These are phyloP conservation scores for Panopea generosa DNA, from an alignment of 2,888 invertebrate species.

Conservation along the genomic window DNA sequence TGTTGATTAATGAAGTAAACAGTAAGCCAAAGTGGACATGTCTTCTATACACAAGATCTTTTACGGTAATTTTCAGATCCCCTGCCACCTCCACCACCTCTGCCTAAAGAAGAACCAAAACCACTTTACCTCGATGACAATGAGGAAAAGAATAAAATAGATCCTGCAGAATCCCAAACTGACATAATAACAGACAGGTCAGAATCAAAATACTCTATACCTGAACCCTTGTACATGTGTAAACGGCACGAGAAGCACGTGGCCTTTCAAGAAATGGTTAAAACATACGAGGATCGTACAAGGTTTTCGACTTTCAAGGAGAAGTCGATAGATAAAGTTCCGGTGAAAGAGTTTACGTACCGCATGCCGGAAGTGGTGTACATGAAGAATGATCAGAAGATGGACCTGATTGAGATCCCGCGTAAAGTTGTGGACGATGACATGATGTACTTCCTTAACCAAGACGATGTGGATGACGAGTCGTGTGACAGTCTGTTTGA, in stretches of 20 bases:
- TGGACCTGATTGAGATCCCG: constrained; percentile 56
- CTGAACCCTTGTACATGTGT: constrained; percentile 8
- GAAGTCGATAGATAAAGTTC: constrained; percentile 5
- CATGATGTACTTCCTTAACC: constrained; percentile 61
- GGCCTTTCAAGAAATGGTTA: constrained; percentile 8
- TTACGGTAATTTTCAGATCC: constrained; percentile 34
- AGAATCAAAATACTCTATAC: constrained; percentile 11
- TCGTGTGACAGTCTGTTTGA: constrained; percentile 47
- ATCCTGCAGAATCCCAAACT: constrained; percentile 10
- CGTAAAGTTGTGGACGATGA: constrained; percentile 53
- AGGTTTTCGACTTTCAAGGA: neutral
- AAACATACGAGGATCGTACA: neutral
- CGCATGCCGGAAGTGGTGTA: constrained; percentile 57
- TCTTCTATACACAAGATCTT: constrained; percentile 19
- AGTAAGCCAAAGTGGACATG: no score
- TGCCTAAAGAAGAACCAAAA: neutral
- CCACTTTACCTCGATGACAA: constrained; percentile 7
- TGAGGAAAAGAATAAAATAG: constrained; percentile 8
- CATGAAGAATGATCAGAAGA: constrained; percentile 62
- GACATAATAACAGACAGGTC: neutral
- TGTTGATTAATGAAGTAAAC: no score
- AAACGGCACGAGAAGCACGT: constrained; percentile 10
- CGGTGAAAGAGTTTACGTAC: constrained; percentile 51
- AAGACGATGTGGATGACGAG: constrained; percentile 52
- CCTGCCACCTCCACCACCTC: neutral